These are phyloP conservation scores for Thymallus thymallus DNA, from an alignment of 2,113 vertebrate genomes.

Conservation along the genomic window DNA sequence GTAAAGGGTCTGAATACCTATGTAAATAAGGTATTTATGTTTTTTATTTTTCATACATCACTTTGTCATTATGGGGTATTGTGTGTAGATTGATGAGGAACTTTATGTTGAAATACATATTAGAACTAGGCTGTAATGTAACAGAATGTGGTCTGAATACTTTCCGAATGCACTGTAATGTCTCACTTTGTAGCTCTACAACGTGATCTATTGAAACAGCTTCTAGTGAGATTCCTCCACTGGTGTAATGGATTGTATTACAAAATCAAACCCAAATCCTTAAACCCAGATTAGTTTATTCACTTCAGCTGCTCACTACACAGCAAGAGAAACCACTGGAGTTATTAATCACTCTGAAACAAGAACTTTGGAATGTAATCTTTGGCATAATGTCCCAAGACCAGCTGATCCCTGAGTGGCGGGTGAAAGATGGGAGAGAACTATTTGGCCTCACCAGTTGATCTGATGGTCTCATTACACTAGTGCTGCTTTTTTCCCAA, in stretches of 20 bases:
- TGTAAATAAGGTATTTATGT: too few species aligned
- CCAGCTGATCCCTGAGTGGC: slow-evolving; percentile 2
- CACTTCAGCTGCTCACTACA: not conserved
- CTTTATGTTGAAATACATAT: too few species aligned
- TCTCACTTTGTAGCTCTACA: too few species aligned
- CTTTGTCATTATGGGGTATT: too few species aligned
- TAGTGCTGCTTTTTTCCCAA: not conserved
- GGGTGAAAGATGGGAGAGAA: not conserved
- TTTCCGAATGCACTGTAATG: too few species aligned
- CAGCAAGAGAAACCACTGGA: slow-evolving; percentile 5
- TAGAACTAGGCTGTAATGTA: too few species aligned
- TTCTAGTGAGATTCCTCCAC: not conserved
- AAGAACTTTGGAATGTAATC: slow-evolving; percentile 3
- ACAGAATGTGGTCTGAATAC: too few species aligned
- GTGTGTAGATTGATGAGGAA: too few species aligned
- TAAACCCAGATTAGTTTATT: not conserved
- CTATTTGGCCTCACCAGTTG: not conserved
- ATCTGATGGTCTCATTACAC: not conserved
- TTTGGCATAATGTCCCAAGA: not conserved
- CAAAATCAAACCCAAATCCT: slow-evolving; percentile 10
- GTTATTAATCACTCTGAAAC: not conserved
- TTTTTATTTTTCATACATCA: too few species aligned
- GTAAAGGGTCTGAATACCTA: too few species aligned
- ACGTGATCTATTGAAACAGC: too few species aligned
- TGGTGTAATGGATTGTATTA: not conserved